These are phyloP conservation scores for Camponotus fellah DNA, from an alignment of 2,888 invertebrate genomes.

Conservation along the genomic window DNA sequence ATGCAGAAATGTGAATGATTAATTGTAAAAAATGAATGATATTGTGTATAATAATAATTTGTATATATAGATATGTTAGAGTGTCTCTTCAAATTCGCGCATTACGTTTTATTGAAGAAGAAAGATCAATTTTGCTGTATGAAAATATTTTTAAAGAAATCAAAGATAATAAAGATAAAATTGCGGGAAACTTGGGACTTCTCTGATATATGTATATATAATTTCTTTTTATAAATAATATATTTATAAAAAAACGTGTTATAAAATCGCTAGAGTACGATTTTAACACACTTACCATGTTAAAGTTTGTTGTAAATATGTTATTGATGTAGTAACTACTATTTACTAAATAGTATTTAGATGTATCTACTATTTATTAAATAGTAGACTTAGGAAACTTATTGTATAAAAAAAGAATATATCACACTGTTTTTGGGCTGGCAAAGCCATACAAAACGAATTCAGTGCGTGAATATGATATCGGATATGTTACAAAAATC, in stretches of 20 bases:
- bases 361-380: not conserved
- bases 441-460: not conserved
- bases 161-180: not conserved
- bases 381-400: slow-evolving; percentile 60
- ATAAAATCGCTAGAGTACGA: slow-evolving; percentile 23
- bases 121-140: not conserved
- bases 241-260: slow-evolving; percentile 63
- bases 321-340: slow-evolving; percentile 69
- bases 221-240: slow-evolving; percentile 44
- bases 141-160: not conserved
- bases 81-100: not conserved
- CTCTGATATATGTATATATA: not conserved
- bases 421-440: slow-evolving; percentile 23
- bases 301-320: slow-evolving; percentile 67
- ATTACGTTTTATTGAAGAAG: not conserved
- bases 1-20: slow-evolving; percentile 54
- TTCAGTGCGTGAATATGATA: slow-evolving; percentile 2
- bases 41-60: slow-evolving; percentile 10
- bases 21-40: slow-evolving; percentile 34
- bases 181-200: not conserved
- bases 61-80: not conserved
- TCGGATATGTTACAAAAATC: not conserved
- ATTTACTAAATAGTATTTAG: slow-evolving; percentile 36
- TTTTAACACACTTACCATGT: slow-evolving; percentile 56
- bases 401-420: slow-evolving; percentile 47